Conservation (phyloP, 2,888 invertebrate species). For the Ochlodes sylvanus region DNA sequence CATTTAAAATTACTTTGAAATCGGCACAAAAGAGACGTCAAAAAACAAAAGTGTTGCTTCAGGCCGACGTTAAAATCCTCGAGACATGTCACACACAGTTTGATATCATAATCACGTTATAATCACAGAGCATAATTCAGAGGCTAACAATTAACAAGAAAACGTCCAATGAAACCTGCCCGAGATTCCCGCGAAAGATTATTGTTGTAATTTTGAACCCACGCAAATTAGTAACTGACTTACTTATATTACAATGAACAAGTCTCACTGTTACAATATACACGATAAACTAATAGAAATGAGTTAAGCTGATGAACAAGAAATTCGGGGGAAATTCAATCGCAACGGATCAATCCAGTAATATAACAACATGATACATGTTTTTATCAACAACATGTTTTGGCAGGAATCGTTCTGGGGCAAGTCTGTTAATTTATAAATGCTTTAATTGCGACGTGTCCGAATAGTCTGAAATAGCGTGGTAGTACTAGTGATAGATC, state of each 20-base stretch:
- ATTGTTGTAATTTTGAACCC: conserved; percentile 41
- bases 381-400: too few species aligned
- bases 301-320: neutral
- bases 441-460: too few species aligned
- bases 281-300: neutral
- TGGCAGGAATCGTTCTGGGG: too few species aligned
- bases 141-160: conserved; percentile 34
- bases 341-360: too few species aligned
- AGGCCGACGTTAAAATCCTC: neutral
- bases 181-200: conserved; percentile 38
- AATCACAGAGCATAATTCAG: neutral
- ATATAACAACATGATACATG: too few species aligned
- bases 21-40: neutral
- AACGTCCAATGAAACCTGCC: conserved; percentile 45
- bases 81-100: conserved; percentile 6
- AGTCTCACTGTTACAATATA: neutral
- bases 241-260: conserved; percentile 5
- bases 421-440: too few species aligned
- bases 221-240: conserved; percentile 42
- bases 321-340: neutral
- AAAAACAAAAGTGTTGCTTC: neutral
- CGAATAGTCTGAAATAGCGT: too few species aligned
- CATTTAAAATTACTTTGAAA: neutral
- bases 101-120: conserved; percentile 15
- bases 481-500: too few species aligned